Percentiles rank a stretch among this genome's conserved stretches.
Conservation (phyloP, 2,113 vertebrate genomes). For the Cyphomyrus discorhynchus region DNA sequence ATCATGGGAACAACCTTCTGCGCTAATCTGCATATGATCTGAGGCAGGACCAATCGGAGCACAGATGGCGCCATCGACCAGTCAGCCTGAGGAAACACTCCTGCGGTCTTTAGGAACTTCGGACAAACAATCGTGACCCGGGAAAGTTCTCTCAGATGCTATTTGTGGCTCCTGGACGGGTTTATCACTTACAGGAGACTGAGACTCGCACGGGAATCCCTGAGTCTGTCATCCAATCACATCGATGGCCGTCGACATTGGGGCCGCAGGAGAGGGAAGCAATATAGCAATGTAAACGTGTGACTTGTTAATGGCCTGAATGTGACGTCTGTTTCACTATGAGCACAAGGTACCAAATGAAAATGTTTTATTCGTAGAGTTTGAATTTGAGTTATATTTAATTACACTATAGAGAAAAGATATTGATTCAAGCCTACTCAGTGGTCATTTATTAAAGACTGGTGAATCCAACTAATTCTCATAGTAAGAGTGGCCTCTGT, state of each 20-base stretch:
- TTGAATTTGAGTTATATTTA: neutral
- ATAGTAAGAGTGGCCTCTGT: neutral
- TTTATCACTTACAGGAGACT: neutral
- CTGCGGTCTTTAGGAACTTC: neutral
- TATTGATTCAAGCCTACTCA: neutral
- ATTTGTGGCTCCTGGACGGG: neutral
- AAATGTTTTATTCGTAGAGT: neutral
- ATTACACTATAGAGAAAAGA: neutral
- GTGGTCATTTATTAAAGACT: neutral
- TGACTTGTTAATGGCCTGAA: neutral
- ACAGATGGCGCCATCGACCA: neutral
- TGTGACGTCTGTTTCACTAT: neutral
- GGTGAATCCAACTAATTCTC: neutral
- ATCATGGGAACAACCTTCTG: neutral
- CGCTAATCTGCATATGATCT: neutral
- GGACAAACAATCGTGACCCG: neutral
- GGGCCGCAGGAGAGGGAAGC: neutral
- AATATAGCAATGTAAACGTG: neutral
- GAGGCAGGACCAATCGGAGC: neutral
- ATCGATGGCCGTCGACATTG: neutral
- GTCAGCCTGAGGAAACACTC: neutral
- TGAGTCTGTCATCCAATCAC: neutral
- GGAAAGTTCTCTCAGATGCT: neutral
- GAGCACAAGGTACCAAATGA: neutral
- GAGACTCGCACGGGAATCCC: neutral